Evolutionary conservation across 2,113 vertebrate genomes (phyloP).

Genomic region (Cochlearius cochlearius): DNA sequence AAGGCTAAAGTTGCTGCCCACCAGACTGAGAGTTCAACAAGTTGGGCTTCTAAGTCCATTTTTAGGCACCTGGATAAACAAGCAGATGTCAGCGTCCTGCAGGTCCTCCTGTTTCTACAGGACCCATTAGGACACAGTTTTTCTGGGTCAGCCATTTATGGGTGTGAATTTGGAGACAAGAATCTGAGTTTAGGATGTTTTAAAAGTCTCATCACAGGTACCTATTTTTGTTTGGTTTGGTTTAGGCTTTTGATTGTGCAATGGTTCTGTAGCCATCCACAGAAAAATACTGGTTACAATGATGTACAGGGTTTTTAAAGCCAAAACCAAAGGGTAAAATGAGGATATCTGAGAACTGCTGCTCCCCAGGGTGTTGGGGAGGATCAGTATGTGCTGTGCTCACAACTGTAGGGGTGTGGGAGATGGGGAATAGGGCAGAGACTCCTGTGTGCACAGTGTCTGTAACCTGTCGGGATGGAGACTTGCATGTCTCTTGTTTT

Average conservation of each 20-base stretch:
- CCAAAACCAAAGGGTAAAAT: not conserved
- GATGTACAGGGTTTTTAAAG: not conserved
- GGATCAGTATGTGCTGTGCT: not conserved
- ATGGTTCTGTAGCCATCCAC: not conserved
- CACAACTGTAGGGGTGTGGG: not conserved
- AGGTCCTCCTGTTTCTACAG: not conserved
- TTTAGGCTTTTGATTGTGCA: not conserved
- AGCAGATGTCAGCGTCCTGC: not conserved
- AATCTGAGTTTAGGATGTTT: not conserved
- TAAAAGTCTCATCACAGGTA: not conserved
- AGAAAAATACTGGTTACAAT: not conserved
- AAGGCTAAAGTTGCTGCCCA: not conserved
- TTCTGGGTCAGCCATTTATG: not conserved
- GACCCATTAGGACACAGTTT: not conserved
- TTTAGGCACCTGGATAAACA: not conserved
- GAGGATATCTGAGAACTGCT: not conserved
- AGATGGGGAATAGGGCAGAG: not conserved
- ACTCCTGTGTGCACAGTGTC: not conserved
- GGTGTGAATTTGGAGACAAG: not conserved
- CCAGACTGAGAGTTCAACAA: not conserved
- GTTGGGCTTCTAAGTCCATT: not conserved
- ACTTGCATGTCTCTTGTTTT: not conserved
- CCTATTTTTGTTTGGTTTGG: not conserved
- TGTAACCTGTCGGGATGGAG: not conserved
- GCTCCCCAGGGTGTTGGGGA: not conserved